Evolutionary conservation across 92 coral and sea anemone species (phyloP).

Genomic region (Palythoa grandiflora): DNA sequence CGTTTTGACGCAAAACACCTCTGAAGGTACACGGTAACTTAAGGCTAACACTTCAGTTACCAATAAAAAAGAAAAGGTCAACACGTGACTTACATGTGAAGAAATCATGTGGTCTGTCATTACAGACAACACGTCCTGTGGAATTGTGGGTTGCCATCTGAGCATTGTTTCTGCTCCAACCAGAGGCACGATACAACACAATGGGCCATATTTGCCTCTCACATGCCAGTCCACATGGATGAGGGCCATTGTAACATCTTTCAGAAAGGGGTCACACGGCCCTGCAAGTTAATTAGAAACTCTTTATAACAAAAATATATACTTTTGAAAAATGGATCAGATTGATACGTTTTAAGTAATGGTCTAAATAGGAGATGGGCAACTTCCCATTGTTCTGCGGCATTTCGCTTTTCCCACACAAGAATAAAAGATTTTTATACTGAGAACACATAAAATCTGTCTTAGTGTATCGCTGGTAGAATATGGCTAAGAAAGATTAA

Average conservation of each 20-base stretch:
- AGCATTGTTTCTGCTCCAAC: slow-evolving; percentile 84
- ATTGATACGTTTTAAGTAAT: neutral
- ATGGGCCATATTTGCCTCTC: slow-evolving; percentile 95
- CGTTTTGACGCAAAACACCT: no score
- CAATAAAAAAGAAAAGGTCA: neutral
- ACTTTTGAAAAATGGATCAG: neutral
- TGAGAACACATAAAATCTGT: no score
- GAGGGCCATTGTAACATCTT: slow-evolving; percentile 69
- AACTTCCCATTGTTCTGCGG: no score
- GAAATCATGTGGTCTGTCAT: slow-evolving; percentile 80
- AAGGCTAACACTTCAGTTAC: neutral
- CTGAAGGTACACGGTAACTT: no score
- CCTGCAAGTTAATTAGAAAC: slow-evolving; percentile 46
- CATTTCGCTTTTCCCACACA: no score
- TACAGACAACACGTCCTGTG: slow-evolving; percentile 70
- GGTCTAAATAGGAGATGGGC: no score
- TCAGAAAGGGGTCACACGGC: slow-evolving; percentile 74
- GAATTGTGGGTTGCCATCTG: slow-evolving; percentile 75
- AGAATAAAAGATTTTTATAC: no score
- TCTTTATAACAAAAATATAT: no score
- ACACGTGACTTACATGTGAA: slow-evolving; percentile 80
- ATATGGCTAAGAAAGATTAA: no score
- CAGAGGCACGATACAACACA: slow-evolving; percentile 83
- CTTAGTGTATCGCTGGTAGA: no score
- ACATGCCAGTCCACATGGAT: slow-evolving; percentile 83